These are phyloP conservation scores for Danionella dracula DNA, from an alignment of 2,797 vertebrate genomes.

Conservation along the genomic window DNA sequence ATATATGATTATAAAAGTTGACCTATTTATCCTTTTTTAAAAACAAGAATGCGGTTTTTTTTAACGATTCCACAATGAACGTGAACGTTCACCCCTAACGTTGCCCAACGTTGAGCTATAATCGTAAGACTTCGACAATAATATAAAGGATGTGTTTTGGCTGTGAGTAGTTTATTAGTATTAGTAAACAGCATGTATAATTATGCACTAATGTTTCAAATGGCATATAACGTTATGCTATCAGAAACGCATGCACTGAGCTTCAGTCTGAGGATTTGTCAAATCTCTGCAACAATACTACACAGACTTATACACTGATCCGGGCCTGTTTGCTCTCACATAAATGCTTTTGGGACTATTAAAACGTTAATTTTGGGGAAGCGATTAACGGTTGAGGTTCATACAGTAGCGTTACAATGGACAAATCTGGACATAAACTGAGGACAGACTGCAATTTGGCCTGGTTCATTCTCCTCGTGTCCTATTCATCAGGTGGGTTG, in stretches of 20 bases:
- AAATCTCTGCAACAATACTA: slow-evolving; percentile 3
- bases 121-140: no score
- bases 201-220: slow-evolving; percentile 5
- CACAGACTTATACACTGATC: slow-evolving; percentile 13
- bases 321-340: slow-evolving; percentile 15
- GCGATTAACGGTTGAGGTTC: neutral
- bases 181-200: no score
- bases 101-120: no score
- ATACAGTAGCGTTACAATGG: slow-evolving; percentile 39
- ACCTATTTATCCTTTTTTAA: no score
- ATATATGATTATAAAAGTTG: no score
- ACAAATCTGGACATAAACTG: slow-evolving; percentile 79
- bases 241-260: neutral
- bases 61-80: no score
- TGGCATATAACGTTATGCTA: slow-evolving; percentile 11
- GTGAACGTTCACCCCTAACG: no score
- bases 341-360: slow-evolving; percentile 15
- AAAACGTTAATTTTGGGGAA: neutral
- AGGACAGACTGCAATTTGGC: slow-evolving; percentile 96
- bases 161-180: no score
- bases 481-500: slow-evolving; percentile 97
- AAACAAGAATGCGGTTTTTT: no score
- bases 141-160: no score
- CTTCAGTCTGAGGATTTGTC: slow-evolving; percentile 13
- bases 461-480: slow-evolving; percentile 96